Percentiles rank a stretch among this genome's conserved stretches.
Conservation (phyloP, 2,797 vertebrate genomes). For the Pangasius macronema region DNA sequence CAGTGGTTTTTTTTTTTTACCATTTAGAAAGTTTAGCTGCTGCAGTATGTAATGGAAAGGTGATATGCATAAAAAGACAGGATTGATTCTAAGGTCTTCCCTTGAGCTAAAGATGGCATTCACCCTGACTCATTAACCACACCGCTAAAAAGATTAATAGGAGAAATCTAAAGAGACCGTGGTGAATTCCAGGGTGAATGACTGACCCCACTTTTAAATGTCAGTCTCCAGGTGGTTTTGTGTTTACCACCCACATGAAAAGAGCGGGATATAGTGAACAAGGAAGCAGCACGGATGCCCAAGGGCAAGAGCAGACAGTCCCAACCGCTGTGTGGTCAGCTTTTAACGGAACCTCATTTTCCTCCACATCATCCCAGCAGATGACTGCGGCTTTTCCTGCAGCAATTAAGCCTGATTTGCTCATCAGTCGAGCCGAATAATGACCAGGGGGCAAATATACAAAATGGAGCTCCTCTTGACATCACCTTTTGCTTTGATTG, state of each 20-base stretch:
- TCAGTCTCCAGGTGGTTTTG: constrained; percentile 48
- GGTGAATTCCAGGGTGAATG: constrained; percentile 36
- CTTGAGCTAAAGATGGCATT: constrained; percentile 25
- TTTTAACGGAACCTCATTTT: constrained; percentile 73
- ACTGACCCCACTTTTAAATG: constrained; percentile 53
- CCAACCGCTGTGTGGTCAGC: constrained; percentile 76
- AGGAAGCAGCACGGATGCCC: constrained; percentile 74
- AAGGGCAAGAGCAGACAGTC: constrained; percentile 65
- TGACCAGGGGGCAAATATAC: constrained; percentile 54
- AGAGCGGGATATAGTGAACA: constrained; percentile 71
- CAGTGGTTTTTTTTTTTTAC: not conserved
- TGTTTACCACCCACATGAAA: constrained; percentile 57
- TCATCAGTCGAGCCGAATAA: constrained; percentile 73
- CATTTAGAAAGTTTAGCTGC: not conserved
- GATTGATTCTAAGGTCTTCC: constrained; percentile 9
- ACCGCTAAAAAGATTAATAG: constrained; percentile 29
- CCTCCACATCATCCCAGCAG: constrained; percentile 78
- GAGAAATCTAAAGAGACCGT: constrained; percentile 16
- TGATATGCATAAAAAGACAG: constrained; percentile 13
- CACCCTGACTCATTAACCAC: constrained; percentile 29
- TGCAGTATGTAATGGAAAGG: constrained; percentile 18
- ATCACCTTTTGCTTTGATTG: constrained; percentile 71
- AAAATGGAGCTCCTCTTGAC: constrained; percentile 67
- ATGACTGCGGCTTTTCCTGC: constrained; percentile 78
- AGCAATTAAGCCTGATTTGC: constrained; percentile 79